phyloP scores from a whole-genome alignment of 2,888 invertebrate species.

The Aleiodes testaceus region DNA sequence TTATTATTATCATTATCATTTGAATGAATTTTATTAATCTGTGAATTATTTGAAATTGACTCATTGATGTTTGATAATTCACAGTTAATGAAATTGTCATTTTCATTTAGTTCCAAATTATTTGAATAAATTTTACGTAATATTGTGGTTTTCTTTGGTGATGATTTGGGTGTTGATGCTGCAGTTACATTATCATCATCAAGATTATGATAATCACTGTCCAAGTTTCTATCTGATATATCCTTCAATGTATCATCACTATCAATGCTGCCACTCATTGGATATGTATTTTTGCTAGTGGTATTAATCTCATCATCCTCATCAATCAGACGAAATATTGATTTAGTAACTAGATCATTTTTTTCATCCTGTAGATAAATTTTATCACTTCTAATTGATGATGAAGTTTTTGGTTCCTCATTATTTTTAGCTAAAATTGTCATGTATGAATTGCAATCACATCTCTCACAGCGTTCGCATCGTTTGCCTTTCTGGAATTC shows the following conservation, averaged over 20 bases:
- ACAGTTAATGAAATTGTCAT: neutral
- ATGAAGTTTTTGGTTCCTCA: neutral
- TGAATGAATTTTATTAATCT: too few relatives aligned
- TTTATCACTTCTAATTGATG: slow-evolving; percentile 14
- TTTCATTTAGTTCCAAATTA: slow-evolving; percentile 1
- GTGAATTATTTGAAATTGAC: too few relatives aligned
- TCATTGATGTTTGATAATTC: too few relatives aligned
- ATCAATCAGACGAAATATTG: slow-evolving; percentile 15
- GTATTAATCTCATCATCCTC: neutral
- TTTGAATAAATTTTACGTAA: slow-evolving; percentile 35
- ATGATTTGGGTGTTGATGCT: slow-evolving; percentile 26
- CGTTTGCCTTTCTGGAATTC: slow-evolving; percentile 15
- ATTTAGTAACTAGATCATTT: slow-evolving; percentile 13
- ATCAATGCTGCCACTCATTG: neutral
- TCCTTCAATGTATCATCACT: slow-evolving; percentile 24
- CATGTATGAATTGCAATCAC: slow-evolving; percentile 26
- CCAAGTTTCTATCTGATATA: neutral
- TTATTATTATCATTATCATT: too few relatives aligned
- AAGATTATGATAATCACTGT: neutral
- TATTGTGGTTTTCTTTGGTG: slow-evolving; percentile 39
- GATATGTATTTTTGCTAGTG: neutral
- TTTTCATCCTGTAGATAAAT: slow-evolving; percentile 20
- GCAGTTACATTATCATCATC: neutral
- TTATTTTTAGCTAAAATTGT: slow-evolving; percentile 7
- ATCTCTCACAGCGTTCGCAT: slow-evolving; percentile 20